Percentiles rank a stretch among this genome's conserved stretches.
Evolutionary conservation across 2,888 invertebrate genomes (phyloP).

Genomic region (Teleiodes luculella): DNA sequence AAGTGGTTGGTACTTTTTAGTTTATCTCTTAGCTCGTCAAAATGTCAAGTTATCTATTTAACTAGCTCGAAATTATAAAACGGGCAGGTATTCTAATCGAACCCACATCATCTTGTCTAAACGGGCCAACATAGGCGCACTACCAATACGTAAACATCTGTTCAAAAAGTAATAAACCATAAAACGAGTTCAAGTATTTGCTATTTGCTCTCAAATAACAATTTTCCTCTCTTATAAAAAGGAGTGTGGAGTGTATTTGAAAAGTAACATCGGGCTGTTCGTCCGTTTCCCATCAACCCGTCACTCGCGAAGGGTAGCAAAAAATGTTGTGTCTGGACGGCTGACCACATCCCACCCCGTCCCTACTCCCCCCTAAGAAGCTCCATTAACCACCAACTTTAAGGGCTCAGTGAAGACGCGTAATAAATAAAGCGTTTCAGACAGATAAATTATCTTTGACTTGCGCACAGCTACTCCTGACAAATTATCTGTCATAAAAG

Average conservation of each 20-base stretch:
- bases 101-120: no score
- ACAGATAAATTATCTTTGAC: slow-evolving; percentile 78
- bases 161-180: no score
- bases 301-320: slow-evolving; percentile 47
- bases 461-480: slow-evolving; percentile 69
- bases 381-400: slow-evolving; percentile 56
- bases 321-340: slow-evolving; percentile 32
- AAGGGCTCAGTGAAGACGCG: slow-evolving; percentile 66
- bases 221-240: background rate
- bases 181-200: no score
- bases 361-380: slow-evolving; percentile 47
- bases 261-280: slow-evolving; percentile 38
- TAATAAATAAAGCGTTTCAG: slow-evolving; percentile 76
- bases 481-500: slow-evolving; percentile 76
- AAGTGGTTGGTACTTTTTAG: background rate
- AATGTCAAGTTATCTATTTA: background rate
- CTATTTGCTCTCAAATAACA: background rate
- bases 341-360: slow-evolving; percentile 45
- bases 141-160: no score
- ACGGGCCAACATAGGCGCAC: no score
- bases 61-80: background rate
- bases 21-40: background rate
- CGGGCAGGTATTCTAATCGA: no score
- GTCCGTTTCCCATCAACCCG: slow-evolving; percentile 58
- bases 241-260: slow-evolving; percentile 23